phyloP scores from a whole-genome alignment of 2,797 vertebrate genomes.

The Xenops minutus region DNA sequence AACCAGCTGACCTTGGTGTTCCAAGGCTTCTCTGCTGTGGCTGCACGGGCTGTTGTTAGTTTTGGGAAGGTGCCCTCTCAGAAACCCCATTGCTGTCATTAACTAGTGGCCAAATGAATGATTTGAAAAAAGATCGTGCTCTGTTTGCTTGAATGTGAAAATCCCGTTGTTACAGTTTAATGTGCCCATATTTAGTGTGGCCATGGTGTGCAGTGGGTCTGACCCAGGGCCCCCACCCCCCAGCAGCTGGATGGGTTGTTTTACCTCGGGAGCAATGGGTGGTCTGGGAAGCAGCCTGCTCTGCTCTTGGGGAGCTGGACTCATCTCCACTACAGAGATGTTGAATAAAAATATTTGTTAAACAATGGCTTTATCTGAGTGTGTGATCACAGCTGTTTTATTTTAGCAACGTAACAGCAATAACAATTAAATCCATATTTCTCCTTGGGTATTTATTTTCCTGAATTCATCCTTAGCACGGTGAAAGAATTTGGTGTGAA shows the following conservation, averaged over 20 bases:
- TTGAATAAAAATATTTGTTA: slow-evolving; percentile 75
- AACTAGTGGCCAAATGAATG: background rate
- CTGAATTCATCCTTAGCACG: slow-evolving; percentile 56
- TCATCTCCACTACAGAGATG: slow-evolving; percentile 58
- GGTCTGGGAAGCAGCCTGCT: slow-evolving; percentile 60
- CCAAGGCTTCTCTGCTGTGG: background rate
- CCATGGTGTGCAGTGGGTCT: background rate
- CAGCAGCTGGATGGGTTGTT: slow-evolving; percentile 20
- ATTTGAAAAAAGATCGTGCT: background rate
- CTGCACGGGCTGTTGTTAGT: background rate
- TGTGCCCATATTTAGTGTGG: background rate
- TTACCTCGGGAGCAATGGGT: slow-evolving; percentile 64
- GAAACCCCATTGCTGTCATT: background rate
- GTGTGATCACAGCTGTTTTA: slow-evolving; percentile 81
- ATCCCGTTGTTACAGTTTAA: background rate
- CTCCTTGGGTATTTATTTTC: slow-evolving; percentile 78
- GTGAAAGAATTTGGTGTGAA: slow-evolving; percentile 74
- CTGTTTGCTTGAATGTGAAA: background rate
- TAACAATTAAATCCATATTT: slow-evolving; percentile 78
- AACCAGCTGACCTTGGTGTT: background rate
- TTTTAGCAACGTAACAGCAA: slow-evolving; percentile 72
- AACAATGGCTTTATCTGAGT: slow-evolving; percentile 74
- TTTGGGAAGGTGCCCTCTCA: background rate
- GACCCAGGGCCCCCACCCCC: background rate
- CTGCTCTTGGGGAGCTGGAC: slow-evolving; percentile 63